phyloP scores from a whole-genome alignment of 1,140 invertebrate species.

The Saccostrea glomerata region DNA sequence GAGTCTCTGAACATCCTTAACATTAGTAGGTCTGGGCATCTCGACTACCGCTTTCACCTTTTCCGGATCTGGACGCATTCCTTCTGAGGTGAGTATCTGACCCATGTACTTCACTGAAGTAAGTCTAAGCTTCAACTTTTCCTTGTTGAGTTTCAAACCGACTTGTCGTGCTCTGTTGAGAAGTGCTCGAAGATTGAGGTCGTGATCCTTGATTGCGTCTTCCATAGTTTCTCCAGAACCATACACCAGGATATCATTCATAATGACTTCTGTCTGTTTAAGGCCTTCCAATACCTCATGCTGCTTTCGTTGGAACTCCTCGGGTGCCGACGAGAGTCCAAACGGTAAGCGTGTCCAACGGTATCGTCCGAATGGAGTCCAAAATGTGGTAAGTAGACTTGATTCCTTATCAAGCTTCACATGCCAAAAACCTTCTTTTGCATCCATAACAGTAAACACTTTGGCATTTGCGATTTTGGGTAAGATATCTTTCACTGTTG shows the following conservation, averaged over 20 bases:
- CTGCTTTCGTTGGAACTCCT: slow-evolving; percentile 9
- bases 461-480: slow-evolving; percentile 73
- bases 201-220: too few species aligned
- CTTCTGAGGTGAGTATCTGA: background rate
- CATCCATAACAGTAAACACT: slow-evolving; percentile 80
- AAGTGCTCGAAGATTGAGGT: background rate
- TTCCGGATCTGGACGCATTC: too few species aligned
- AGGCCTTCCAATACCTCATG: slow-evolving; percentile 15
- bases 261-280: background rate
- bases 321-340: slow-evolving; percentile 26
- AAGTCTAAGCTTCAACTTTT: background rate
- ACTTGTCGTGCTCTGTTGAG: background rate
- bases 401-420: slow-evolving; percentile 75
- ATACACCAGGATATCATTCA: slow-evolving; percentile 77
- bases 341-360: slow-evolving; percentile 48
- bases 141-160: slow-evolving; percentile 46
- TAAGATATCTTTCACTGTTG: slow-evolving; percentile 39
- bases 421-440: slow-evolving; percentile 79
- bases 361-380: slow-evolving; percentile 47
- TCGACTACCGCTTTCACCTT: too few species aligned
- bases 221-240: background rate
- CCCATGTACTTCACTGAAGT: background rate
- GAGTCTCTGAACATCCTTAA: too few species aligned
- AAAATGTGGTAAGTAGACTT: slow-evolving; percentile 57
- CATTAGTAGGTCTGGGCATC: too few species aligned